A percentile compares a stretch with the other conserved stretches of the same genome.
Evolutionary conservation across 2,797 vertebrate species (phyloP).

Genomic region (Xenentodon cancila): DNA sequence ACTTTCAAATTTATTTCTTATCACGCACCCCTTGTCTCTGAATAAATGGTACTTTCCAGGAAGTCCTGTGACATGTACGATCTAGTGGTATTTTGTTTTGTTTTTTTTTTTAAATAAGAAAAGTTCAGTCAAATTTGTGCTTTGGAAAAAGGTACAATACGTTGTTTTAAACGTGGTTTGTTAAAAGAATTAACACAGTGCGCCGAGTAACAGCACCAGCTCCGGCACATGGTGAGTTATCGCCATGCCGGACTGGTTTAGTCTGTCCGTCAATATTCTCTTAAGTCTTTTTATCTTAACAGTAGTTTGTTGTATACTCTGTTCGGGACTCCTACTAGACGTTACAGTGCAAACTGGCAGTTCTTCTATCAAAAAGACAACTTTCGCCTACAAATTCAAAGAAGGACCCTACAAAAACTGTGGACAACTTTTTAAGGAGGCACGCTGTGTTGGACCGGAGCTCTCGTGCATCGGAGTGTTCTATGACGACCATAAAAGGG

Average conservation of each 20-base stretch:
- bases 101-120: neutral
- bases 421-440: constrained; percentile 86
- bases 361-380: constrained; percentile 87
- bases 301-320: constrained; percentile 79
- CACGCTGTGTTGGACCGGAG: constrained; percentile 86
- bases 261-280: constrained; percentile 78
- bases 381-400: constrained; percentile 90
- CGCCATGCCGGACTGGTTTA: constrained; percentile 88
- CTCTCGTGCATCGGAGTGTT: constrained; percentile 86
- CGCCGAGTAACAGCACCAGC: neutral
- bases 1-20: too few species aligned
- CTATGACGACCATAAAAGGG: constrained; percentile 87
- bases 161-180: neutral
- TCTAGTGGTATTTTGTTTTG: neutral
- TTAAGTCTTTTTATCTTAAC: constrained; percentile 76
- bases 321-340: constrained; percentile 86
- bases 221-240: constrained; percentile 1
- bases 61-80: constrained; percentile 39
- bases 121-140: neutral
- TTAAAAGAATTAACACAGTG: neutral
- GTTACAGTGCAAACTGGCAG: constrained; percentile 87
- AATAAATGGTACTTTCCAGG: constrained; percentile 69
- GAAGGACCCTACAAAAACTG: constrained; percentile 85
- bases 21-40: constrained; percentile 6
- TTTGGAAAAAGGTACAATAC: neutral